phyloP scores from a whole-genome alignment of 2,888 invertebrate genomes.

The Serrognathus titanus region DNA sequence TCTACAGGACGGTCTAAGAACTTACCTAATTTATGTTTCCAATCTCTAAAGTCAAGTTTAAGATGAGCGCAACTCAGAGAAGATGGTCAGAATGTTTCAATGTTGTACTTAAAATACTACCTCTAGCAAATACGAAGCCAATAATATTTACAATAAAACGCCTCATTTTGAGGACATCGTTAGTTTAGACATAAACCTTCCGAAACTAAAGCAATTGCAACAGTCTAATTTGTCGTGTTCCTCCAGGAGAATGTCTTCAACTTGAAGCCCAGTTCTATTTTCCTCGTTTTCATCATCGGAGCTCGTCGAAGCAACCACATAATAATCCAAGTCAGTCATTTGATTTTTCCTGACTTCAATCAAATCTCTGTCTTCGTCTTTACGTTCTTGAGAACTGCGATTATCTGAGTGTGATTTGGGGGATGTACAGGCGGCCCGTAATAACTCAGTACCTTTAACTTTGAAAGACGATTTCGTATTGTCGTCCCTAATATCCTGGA shows the following conservation, averaged over 20 bases:
- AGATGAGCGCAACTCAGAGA: not conserved
- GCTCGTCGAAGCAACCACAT: slow-evolving; percentile 5
- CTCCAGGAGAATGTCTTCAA: slow-evolving; percentile 5
- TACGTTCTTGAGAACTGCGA: not conserved
- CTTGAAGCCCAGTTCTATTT: not conserved
- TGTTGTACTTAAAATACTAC: not conserved
- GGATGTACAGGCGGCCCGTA: not conserved
- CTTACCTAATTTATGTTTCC: too few relatives aligned
- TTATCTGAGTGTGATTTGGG: not conserved
- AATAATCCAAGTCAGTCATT: slow-evolving; percentile 7
- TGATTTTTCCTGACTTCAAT: slow-evolving; percentile 10
- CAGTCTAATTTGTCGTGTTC: not conserved
- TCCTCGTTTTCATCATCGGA: slow-evolving; percentile 4
- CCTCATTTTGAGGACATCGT: too few relatives aligned
- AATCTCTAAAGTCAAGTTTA: not conserved
- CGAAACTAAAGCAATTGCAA: slow-evolving; percentile 7
- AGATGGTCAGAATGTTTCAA: not conserved
- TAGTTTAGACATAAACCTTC: not conserved
- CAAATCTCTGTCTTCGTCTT: not conserved
- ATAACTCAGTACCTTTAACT: slow-evolving; percentile 9
- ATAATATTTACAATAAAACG: slow-evolving; percentile 1
- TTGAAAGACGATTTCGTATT: slow-evolving; percentile 4
- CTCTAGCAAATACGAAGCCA: not conserved
- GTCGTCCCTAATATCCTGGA: slow-evolving; percentile 8
- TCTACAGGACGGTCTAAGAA: too few relatives aligned